Conservation (phyloP, 2,888 invertebrate genomes). For the Temnothorax ravouxi region DNA sequence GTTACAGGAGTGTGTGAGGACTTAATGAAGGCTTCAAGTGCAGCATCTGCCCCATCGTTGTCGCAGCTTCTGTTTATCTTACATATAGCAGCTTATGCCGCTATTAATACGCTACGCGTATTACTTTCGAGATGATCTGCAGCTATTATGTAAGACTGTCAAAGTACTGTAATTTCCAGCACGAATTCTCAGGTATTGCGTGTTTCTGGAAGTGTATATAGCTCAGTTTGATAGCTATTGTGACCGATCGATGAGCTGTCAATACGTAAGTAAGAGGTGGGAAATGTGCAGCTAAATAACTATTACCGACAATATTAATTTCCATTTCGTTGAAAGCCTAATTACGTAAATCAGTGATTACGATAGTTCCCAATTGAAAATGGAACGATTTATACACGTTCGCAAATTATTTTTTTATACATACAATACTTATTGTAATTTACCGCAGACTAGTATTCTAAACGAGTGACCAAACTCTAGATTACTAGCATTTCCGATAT, state of each 20-base stretch:
- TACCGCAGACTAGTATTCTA: conserved; percentile 14
- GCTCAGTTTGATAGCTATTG: conserved; percentile 50
- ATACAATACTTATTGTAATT: conserved; percentile 25
- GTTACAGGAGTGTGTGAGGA: conserved; percentile 84
- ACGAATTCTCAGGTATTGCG: conserved; percentile 55
- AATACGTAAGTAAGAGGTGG: not conserved
- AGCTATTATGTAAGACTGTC: conserved; percentile 53
- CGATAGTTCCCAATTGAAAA: not conserved
- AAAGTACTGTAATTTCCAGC: conserved; percentile 49
- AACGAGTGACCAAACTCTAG: conserved; percentile 12
- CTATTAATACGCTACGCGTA: conserved; percentile 68
- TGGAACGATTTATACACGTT: not conserved
- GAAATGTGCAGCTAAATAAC: conserved; percentile 42
- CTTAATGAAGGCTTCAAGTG: conserved; percentile 82
- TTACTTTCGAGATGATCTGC: conserved; percentile 85
- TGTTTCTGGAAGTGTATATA: conserved; percentile 55
- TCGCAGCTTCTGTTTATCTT: conserved; percentile 75
- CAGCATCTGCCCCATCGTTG: conserved; percentile 81
- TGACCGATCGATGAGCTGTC: conserved; percentile 30
- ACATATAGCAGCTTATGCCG: conserved; percentile 74
- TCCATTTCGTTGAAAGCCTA: conserved; percentile 40
- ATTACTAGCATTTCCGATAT: conserved; percentile 1
- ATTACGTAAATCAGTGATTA: conserved; percentile 30
- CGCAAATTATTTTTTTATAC: conserved; percentile 41
- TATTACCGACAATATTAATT: conserved; percentile 49